Evolutionary conservation across 2,113 vertebrate genomes (phyloP).

Genomic region (Aegotheles bennettii): DNA sequence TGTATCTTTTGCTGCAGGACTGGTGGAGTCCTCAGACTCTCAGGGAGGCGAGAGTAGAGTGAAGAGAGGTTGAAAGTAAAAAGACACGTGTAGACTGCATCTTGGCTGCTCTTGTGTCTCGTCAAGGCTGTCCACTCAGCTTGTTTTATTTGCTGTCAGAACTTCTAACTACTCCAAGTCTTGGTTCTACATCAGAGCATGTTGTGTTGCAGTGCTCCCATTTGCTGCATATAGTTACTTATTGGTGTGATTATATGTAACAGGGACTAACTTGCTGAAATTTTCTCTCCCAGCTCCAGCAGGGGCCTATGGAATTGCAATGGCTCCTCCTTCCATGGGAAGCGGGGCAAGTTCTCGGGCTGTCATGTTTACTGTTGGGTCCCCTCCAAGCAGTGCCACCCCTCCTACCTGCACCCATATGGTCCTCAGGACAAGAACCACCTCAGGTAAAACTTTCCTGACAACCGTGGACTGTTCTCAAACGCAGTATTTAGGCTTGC

Average conservation of each 20-base stretch:
- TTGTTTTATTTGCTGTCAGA: background rate
- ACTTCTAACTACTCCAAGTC: background rate
- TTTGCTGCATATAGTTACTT: background rate
- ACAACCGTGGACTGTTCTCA: background rate
- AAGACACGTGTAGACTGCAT: background rate
- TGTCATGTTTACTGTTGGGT: constrained; percentile 95
- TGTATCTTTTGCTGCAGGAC: background rate
- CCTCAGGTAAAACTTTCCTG: constrained; percentile 80
- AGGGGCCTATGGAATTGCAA: constrained; percentile 72
- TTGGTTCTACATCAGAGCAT: background rate
- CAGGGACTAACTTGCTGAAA: background rate
- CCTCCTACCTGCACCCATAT: constrained; percentile 89
- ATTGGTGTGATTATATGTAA: background rate
- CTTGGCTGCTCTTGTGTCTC: background rate
- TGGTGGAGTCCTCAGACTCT: background rate
- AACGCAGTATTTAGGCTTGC: background rate
- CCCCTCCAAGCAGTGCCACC: constrained; percentile 87
- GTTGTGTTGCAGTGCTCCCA: background rate
- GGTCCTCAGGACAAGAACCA: constrained; percentile 86
- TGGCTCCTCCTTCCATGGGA: constrained; percentile 64
- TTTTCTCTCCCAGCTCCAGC: constrained; percentile 76
- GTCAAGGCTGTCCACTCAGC: background rate
- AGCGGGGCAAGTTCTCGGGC: constrained; percentile 76
- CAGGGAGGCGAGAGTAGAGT: background rate
- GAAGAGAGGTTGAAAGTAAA: background rate